Evolutionary conservation across 92 coral and sea anemone species (phyloP), one percentile per base, ranked within the genome.

Genomic region (Porites cylindrica): DNA sequence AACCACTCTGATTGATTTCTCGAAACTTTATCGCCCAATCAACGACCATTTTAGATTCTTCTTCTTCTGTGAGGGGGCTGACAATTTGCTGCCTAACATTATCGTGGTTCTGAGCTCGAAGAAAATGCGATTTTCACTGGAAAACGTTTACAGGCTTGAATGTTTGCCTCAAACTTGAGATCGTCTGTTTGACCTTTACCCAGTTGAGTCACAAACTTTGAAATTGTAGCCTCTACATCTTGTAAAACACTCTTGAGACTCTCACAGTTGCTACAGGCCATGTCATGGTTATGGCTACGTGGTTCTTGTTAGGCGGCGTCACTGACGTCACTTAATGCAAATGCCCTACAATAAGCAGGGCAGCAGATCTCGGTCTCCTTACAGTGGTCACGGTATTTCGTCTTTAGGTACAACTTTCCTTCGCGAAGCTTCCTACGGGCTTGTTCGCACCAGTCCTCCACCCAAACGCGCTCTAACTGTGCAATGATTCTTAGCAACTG

Each of bases 21-120:
- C 62, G 51, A 51, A 90, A 85, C 77, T 90, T 90, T 90, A 90
- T 90, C 79, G 94, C 87, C 92, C 94, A 91, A 54, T 91, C 94
- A 67, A 91, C 78, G 50, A 91, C 74, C 58, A 91, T 47, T 29
- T 29, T 29, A 16, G 87, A 76, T 54, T 13, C 91, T 68, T 82
- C 85, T 13, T 86, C 88, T 72, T 83, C 84, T 70, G 56, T 32
- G 16, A 87, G 74, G 38, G 85, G 21, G 64, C 51, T 71, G 19
- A 87, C 75, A 19, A 65, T 69, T 66, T 88, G 72, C 72, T 72
- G 89, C 26, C 82, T 82, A 32, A 76, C 68, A 70, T 77, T 61
- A 62, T 91, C 94, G 32, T 91, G 91, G 80, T 91, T 91, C 79
- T 86, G 85, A 24, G 85, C 88, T 67, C 91, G 77, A 16, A 81